These are phyloP conservation scores for Apostichopus parvimensis DNA, from an alignment of 35 echinoderm and acorn worm species.

Conservation along the genomic window DNA sequence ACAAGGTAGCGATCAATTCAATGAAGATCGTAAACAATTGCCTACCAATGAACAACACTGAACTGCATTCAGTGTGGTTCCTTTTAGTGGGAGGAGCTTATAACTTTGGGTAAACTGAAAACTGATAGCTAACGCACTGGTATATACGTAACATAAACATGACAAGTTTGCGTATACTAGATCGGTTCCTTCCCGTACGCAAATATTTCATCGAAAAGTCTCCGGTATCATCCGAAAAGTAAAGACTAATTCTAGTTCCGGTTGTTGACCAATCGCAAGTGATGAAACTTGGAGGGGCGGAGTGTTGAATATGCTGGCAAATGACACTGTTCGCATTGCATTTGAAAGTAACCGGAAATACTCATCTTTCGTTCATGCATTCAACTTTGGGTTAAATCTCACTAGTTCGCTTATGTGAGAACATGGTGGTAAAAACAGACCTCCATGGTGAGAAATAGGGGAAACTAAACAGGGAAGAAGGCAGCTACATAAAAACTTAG, in stretches of 20 bases:
- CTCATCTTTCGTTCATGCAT: not conserved
- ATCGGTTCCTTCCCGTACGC: not conserved
- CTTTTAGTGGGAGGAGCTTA: not conserved
- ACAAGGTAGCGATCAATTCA: not conserved
- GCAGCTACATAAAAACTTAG: too few species aligned
- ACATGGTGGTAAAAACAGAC: too few species aligned
- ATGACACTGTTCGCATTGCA: not conserved
- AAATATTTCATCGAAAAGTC: conserved; percentile 2
- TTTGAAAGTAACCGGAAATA: not conserved
- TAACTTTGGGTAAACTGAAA: not conserved
- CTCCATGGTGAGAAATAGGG: too few species aligned
- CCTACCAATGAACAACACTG: not conserved
- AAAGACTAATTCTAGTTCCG: not conserved
- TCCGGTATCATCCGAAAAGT: not conserved
- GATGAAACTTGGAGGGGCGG: not conserved
- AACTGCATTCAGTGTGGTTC: not conserved
- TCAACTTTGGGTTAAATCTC: not conserved
- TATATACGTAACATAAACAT: not conserved
- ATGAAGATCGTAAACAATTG: not conserved
- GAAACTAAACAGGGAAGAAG: too few species aligned
- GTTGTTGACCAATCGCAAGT: conserved; percentile 27
- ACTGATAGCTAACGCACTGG: not conserved
- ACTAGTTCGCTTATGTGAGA: not conserved
- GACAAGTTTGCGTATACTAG: not conserved
- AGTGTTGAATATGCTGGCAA: not conserved